These are phyloP conservation scores for Collichthys lucidus DNA, from an alignment of 2,113 vertebrate species.

Conservation along the genomic window DNA sequence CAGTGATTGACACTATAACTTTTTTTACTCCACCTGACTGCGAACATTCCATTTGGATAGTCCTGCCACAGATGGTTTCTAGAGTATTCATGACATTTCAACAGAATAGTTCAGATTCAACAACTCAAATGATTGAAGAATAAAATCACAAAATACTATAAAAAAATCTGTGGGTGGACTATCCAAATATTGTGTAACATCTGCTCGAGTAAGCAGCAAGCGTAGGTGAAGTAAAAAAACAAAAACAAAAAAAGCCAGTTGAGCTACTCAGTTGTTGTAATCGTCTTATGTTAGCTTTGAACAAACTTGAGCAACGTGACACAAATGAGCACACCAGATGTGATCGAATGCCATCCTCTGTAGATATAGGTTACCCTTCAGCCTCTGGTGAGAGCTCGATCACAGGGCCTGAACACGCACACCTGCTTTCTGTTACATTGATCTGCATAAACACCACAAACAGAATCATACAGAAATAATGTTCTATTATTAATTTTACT, in stretches of 20 bases:
- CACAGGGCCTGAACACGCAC: neutral
- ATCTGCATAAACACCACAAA: slow-evolving; percentile 1
- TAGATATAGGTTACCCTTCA: neutral
- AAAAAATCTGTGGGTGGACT: no score
- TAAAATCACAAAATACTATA: no score
- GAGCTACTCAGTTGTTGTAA: neutral
- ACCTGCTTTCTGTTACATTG: neutral
- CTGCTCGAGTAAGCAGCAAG: slow-evolving; percentile 8
- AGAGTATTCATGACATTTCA: no score
- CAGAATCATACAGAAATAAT: neutral
- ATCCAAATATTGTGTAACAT: slow-evolving; percentile 4
- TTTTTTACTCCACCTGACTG: neutral
- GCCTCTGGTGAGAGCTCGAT: neutral
- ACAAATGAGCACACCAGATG: neutral
- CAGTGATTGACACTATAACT: neutral
- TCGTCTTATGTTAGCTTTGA: neutral
- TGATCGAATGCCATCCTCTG: neutral
- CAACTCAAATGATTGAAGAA: no score
- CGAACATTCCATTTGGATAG: neutral
- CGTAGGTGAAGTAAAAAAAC: slow-evolving; percentile 9
- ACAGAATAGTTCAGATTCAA: no score
- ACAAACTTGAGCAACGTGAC: neutral
- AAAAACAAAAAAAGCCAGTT: neutral
- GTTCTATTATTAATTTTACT: neutral
- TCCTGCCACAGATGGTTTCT: no score